phyloP scores from a whole-genome alignment of 2,797 vertebrate species.

The Heteromormyrus szaboi region DNA sequence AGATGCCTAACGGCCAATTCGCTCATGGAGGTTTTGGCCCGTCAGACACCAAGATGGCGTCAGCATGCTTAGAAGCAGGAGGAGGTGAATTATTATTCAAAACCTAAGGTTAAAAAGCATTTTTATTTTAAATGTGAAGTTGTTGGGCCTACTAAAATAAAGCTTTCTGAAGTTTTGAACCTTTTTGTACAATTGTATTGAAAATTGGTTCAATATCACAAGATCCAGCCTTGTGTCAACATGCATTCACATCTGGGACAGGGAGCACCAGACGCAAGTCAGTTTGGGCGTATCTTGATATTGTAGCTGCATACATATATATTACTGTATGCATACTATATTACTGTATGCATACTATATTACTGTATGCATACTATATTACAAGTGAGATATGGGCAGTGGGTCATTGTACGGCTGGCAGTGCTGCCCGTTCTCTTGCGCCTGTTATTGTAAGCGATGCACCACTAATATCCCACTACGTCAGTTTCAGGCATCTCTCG shows the following conservation, averaged over 20 bases:
- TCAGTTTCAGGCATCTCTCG: not conserved
- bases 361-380: not conserved
- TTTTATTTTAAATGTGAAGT: not conserved
- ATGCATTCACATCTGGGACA: not conserved
- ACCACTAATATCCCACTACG: not conserved
- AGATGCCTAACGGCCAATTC: not conserved
- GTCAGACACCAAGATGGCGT: not conserved
- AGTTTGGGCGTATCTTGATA: not conserved
- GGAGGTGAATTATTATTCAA: not conserved
- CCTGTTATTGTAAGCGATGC: not conserved
- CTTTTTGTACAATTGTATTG: not conserved
- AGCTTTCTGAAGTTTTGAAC: not conserved
- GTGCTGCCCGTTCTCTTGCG: not conserved
- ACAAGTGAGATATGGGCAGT: not conserved
- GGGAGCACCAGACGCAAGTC: not conserved
- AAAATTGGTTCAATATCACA: not conserved
- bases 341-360: not conserved
- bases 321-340: not conserved
- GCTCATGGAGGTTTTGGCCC: not conserved
- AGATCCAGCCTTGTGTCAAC: not conserved
- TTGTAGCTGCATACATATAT: not conserved
- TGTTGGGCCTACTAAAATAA: not conserved
- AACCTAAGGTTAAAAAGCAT: not conserved
- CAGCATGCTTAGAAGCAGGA: not conserved
- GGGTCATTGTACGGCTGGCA: not conserved